Conservation (phyloP, 1,140 invertebrate species). For the Ips typographus region DNA sequence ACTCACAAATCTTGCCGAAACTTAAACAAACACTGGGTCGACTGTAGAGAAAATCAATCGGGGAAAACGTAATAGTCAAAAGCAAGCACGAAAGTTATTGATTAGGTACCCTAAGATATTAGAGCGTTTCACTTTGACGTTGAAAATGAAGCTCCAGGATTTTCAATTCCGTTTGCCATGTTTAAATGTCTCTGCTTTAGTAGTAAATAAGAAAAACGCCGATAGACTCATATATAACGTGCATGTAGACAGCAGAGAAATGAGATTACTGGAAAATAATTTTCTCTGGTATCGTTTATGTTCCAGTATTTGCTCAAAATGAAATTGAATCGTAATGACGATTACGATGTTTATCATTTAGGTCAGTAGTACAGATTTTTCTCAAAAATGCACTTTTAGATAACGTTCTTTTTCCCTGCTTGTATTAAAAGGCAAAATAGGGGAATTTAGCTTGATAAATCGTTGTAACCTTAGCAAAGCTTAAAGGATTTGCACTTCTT, state of each 20-base stretch:
- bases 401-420: no score
- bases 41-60: constrained; percentile 24
- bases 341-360: no score
- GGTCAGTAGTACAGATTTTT: no score
- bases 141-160: constrained; percentile 17
- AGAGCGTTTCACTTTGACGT: constrained; percentile 34
- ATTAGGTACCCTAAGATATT: constrained; percentile 38
- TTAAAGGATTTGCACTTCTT: no score
- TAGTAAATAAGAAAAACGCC: constrained; percentile 24
- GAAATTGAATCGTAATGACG: no score
- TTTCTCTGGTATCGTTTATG: background rate
- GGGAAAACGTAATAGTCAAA: constrained; percentile 41
- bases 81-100: constrained; percentile 16
- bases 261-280: background rate
- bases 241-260: background rate
- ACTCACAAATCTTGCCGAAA: background rate
- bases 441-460: no score
- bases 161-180: constrained; percentile 25
- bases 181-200: constrained; percentile 16
- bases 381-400: no score
- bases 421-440: no score
- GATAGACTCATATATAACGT: constrained; percentile 1
- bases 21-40: background rate
- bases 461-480: no score
- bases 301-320: no score